Conservation (phyloP, 2,888 invertebrate genomes). For the Agrochola circellaris region DNA sequence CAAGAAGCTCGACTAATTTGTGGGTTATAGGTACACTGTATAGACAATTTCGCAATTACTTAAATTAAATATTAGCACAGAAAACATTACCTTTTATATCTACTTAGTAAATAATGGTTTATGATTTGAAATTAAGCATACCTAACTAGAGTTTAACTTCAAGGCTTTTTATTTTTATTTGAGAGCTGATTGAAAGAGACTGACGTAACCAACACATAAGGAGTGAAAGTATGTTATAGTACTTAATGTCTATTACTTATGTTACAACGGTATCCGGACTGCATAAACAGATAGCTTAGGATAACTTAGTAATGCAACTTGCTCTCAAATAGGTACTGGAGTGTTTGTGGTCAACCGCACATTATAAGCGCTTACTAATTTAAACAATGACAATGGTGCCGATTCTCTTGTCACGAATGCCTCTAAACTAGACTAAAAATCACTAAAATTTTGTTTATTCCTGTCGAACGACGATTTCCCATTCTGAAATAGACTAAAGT, state of each 20-base stretch:
- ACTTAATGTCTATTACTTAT: slow-evolving; percentile 5
- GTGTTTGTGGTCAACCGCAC: too few species aligned
- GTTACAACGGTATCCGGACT: slow-evolving; percentile 21
- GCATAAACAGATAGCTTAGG: not conserved
- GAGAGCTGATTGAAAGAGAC: slow-evolving; percentile 13
- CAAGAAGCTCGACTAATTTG: slow-evolving; percentile 20
- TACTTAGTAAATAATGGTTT: not conserved
- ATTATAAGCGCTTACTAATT: not conserved
- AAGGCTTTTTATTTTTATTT: slow-evolving; percentile 12
- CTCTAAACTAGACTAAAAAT: too few species aligned
- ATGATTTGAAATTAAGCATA: not conserved
- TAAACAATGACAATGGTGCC: not conserved
- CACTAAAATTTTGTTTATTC: too few species aligned
- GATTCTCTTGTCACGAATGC: too few species aligned
- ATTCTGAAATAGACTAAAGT: too few species aligned
- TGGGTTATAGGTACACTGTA: too few species aligned
- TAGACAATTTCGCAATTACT: slow-evolving; percentile 23
- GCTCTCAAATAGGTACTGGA: not conserved
- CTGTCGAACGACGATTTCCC: too few species aligned
- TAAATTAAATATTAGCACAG: not conserved
- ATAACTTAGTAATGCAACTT: not conserved
- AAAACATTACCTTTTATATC: too few species aligned
- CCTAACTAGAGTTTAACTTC: not conserved
- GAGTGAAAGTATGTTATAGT: slow-evolving; percentile 40
- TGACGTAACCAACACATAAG: slow-evolving; percentile 23